Conservation (phyloP, 2,797 vertebrate species). For the Kryptopterus vitreolus region DNA sequence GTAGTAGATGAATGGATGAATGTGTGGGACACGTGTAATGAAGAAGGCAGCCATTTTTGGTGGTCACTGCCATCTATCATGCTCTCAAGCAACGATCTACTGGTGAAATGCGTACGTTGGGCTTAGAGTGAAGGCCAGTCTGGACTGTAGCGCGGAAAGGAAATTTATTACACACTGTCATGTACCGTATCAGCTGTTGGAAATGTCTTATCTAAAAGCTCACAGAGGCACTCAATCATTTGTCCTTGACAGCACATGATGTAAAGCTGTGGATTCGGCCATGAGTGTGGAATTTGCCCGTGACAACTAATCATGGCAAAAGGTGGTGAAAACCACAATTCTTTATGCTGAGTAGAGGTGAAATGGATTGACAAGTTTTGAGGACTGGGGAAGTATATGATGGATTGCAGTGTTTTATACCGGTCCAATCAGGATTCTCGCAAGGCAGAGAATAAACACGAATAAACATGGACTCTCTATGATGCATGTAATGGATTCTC, state of each 20-base stretch:
- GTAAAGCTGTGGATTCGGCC: conserved; percentile 1
- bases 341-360: conserved; percentile 32
- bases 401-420: conserved; percentile 62
- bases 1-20: too few species aligned
- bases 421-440: too few species aligned
- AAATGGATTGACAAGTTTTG: conserved; percentile 51
- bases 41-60: background rate
- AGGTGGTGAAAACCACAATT: background rate
- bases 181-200: background rate
- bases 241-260: conserved; percentile 8
- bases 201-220: conserved; percentile 16
- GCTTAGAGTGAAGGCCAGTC: background rate
- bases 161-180: background rate
- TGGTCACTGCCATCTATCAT: background rate
- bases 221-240: conserved; percentile 24
- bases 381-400: conserved; percentile 57
- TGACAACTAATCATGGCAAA: conserved; percentile 13
- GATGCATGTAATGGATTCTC: conserved; percentile 48
- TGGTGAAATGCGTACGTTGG: background rate
- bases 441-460: too few species aligned
- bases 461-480: conserved; percentile 47
- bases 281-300: conserved; percentile 11
- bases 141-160: background rate
- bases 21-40: background rate
- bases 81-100: background rate